These are phyloP conservation scores for Leucopternis melanops DNA, from an alignment of 2,113 vertebrate species.

Conservation along the genomic window DNA sequence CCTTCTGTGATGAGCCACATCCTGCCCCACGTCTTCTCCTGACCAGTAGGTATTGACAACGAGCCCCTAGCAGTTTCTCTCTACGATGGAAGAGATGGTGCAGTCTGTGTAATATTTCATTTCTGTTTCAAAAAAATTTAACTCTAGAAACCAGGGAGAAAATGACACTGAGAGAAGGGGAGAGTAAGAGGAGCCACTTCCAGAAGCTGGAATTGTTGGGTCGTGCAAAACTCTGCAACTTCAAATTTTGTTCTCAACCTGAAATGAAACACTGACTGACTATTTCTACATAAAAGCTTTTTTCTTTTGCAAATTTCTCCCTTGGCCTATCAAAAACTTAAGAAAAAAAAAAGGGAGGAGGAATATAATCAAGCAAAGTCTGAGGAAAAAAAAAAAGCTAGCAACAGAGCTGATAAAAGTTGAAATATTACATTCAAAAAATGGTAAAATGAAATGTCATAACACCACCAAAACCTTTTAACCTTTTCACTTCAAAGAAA, in stretches of 20 bases:
- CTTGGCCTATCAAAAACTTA: background rate
- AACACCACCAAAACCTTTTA: background rate
- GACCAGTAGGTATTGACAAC: background rate
- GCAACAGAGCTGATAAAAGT: background rate
- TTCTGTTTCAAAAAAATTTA: background rate
- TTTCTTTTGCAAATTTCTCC: background rate
- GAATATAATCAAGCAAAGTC: background rate
- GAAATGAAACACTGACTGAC: background rate
- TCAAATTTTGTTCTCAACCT: background rate
- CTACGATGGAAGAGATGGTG: background rate
- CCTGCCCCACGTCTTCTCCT: background rate
- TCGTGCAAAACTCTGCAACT: background rate
- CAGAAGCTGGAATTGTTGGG: background rate
- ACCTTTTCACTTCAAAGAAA: constrained; percentile 1
- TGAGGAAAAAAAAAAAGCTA: background rate
- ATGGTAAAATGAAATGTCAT: background rate
- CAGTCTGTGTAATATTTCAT: background rate
- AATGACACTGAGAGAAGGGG: background rate
- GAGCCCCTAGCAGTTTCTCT: background rate
- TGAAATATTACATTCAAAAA: background rate
- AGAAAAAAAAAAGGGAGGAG: background rate
- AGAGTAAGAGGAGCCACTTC: background rate
- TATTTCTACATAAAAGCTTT: background rate
- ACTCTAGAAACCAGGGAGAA: background rate
- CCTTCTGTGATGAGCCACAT: background rate